Conservation (phyloP, 2,888 invertebrate genomes). For the Trissolcus japonicus region DNA sequence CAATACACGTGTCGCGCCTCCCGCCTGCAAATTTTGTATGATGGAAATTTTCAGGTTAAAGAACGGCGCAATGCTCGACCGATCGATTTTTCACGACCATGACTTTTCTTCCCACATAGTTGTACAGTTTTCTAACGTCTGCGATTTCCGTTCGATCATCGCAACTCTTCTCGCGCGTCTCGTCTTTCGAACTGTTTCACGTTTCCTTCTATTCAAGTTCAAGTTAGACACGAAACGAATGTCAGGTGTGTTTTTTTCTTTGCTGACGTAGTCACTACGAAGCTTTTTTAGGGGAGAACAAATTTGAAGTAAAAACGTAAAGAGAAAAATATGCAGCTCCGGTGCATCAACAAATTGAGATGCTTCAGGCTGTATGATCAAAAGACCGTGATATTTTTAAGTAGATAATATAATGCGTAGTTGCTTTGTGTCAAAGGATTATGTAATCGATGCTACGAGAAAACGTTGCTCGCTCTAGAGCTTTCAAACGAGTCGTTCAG, state of each 20-base stretch:
- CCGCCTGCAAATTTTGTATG: background rate
- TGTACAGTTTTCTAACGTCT: conserved; percentile 10
- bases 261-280: background rate
- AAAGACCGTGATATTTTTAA: conserved; percentile 32
- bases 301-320: no score
- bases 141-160: conserved; percentile 16
- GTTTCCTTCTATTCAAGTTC: background rate
- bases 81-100: conserved; percentile 57
- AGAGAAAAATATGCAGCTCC: no score
- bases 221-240: background rate
- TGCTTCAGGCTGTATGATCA: conserved; percentile 5
- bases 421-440: conserved; percentile 46
- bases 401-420: conserved; percentile 40
- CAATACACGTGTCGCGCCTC: background rate
- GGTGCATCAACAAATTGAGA: background rate
- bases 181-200: background rate
- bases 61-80: conserved; percentile 39
- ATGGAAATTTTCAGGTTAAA: conserved; percentile 39
- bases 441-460: conserved; percentile 34
- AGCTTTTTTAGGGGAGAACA: background rate
- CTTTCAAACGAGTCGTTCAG: conserved; percentile 9
- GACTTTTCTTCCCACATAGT: conserved; percentile 40
- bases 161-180: background rate
- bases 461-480: conserved; percentile 19
- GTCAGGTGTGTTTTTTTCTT: background rate